Percentiles rank a stretch among this genome's conserved stretches.
These are phyloP conservation scores for Elegia similella DNA, from an alignment of 2,888 invertebrate species.

Conservation along the genomic window DNA sequence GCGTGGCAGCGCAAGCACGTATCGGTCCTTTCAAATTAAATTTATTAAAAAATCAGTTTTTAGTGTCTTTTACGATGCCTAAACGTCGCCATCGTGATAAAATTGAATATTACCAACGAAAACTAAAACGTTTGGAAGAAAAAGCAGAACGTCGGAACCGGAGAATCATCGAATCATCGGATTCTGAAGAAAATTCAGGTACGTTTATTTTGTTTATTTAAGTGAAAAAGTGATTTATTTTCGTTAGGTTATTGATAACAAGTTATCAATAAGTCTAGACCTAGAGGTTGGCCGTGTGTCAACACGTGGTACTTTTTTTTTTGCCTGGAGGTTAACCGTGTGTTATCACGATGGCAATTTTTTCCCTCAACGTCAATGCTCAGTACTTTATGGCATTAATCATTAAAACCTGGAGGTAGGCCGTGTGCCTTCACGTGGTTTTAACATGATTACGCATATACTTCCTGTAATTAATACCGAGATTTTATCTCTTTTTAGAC, in stretches of 20 bases:
- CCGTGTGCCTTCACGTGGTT: background rate
- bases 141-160: background rate
- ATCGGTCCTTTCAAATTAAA: conserved; percentile 25
- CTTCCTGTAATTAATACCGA: too few relatives aligned
- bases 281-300: conserved; percentile 4
- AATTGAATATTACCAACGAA: conserved; percentile 1
- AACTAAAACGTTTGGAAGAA: background rate
- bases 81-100: background rate
- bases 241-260: too few relatives aligned
- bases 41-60: background rate
- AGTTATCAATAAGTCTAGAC: background rate
- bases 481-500: too few relatives aligned
- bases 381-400: too few relatives aligned
- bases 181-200: background rate
- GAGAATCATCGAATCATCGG: background rate
- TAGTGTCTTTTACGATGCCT: background rate
- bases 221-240: too few relatives aligned
- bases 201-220: background rate
- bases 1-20: conserved; percentile 32
- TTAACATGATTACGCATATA: too few relatives aligned
- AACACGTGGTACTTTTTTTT: background rate
- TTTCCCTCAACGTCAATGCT: too few relatives aligned
- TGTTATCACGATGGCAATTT: background rate
- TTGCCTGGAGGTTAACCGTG: conserved; percentile 4
- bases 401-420: background rate